Conservation (phyloP, 64 coral and sea anemone genomes). For the Orbicella faveolata region DNA sequence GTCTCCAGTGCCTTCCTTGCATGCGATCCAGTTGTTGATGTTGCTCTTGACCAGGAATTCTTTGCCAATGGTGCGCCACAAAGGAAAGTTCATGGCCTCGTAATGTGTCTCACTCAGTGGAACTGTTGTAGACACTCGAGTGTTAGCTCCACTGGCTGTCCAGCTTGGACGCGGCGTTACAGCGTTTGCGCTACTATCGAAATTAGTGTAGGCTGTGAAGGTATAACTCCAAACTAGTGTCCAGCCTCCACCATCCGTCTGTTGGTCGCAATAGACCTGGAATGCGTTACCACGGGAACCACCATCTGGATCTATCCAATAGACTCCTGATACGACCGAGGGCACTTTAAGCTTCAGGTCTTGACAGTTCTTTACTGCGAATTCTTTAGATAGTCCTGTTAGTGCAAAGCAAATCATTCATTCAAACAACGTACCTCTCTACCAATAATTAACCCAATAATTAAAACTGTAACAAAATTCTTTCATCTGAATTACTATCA, state of each 20-base stretch:
- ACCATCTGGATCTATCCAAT: conserved; percentile 50
- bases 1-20: conserved; percentile 5
- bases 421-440: too few species aligned
- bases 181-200: conserved; percentile 46
- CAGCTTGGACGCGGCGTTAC: conserved; percentile 60
- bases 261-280: conserved; percentile 65
- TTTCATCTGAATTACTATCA: too few species aligned
- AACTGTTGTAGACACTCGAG: conserved; percentile 27
- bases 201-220: conserved; percentile 64
- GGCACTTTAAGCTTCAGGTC: background rate
- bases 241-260: conserved; percentile 66
- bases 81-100: conserved; percentile 49
- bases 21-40: conserved; percentile 74
- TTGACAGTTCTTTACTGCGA: background rate
- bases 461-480: too few species aligned
- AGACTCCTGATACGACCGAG: conserved; percentile 28
- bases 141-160: background rate
- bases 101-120: conserved; percentile 51
- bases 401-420: too few species aligned
- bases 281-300: background rate
- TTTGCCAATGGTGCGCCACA: conserved; percentile 45
- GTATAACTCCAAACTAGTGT: conserved; percentile 73
- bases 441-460: too few species aligned
- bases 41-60: conserved; percentile 53
- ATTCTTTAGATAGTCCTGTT: too few species aligned